Evolutionary conservation across 1,140 invertebrate genomes (phyloP), one percentile per base, ranked within the genome.

Genomic region (Polypedilum vanderplanki): DNA sequence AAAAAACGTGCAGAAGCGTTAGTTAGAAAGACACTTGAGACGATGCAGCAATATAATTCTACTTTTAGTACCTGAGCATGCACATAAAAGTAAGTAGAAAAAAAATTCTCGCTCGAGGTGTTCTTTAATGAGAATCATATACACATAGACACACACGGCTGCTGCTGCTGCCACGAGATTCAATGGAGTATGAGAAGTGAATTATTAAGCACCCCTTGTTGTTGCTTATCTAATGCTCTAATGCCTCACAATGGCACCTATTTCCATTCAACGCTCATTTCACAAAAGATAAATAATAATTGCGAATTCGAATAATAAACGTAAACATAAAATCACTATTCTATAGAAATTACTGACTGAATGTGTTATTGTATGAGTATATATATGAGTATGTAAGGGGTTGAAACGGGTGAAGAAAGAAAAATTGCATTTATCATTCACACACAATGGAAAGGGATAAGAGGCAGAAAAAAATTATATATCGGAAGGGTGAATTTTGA

Each of bases 201-300:
- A 70, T 70, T 70, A 70, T 70, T 70, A 70, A 70, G 65, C 15
- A 22, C 17, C 65, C 12, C 17, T 20, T 70, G 65, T 22, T 70
- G 65, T 70, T 70, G 17, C 20, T 70, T 70, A 20, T 70, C 46
- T 57, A 57, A 57, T 57, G 46, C 65, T 70, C 65, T 70, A 20
- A 70, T 70, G 17, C 20, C 20, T 70, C 65, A 70, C 20, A 70
- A 70, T 70, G 20, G 20, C 65, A 70, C 17, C 17, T 20, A 70
- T 70, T 70, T 70, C 65, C 65, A 70, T 70, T 70, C 65, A 70
- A 22, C 17, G 65, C 65, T 70, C 20, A 22, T 70, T 70, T 70
- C 20, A 70, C 18, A 22, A 70, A 70, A 70, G 65, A 70, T 70
- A 70, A 70, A 70, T 70, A 70, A 70, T 70, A 70, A 70, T 70